Evolutionary conservation across 2,888 invertebrate genomes (phyloP), one percentile per base, ranked within the genome.

Genomic region (Escarpia spicata): DNA sequence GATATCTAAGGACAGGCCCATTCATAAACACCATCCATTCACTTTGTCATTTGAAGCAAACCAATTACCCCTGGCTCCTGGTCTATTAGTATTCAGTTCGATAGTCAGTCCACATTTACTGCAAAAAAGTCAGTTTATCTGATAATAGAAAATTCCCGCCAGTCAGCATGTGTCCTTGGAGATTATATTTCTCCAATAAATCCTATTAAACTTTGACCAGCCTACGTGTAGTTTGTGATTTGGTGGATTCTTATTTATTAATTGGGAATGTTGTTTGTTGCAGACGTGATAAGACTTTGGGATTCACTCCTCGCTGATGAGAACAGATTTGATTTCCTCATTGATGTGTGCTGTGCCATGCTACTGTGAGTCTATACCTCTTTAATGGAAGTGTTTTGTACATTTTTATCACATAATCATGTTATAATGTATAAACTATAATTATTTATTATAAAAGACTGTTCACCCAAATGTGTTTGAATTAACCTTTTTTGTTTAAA

Each of bases 321-420:
- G 92, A 97, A 98, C 92, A 97, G 99, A 95, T 99, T 99, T 96
- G 97, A 98, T 95, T 99, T 99, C 96, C 97, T 99, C 3, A 98
- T 99, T 94, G 97, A 98, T 96, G 98, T 99, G 93, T 99, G 99
- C 96, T 98, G 99, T 97, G 98, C 99, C 95, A 99, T 99, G 99
- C 98, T 99, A 95, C 97, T 99, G 98, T 99, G 97, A 97, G 98
- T 97, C 94, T 37, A 37, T 52, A n/a, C n/a, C 19, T 75, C 19
- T 19, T 26, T 3, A 75, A 75, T 52, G 15, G 8, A 52, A 52
- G 12, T 52, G 2, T 9, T 52, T 9, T 6, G 1, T 37, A 37
- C 37, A 37, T 37, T 37, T 37, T 37, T 37, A 37, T 37, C 37
- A 37, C 37, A 37, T 37, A 37, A 37, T 37, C 37, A 37, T 37